Percentiles rank a stretch among this genome's conserved stretches.
phyloP scores from a whole-genome alignment of 2,888 invertebrate species.

The Drosophila subsilvestris region DNA sequence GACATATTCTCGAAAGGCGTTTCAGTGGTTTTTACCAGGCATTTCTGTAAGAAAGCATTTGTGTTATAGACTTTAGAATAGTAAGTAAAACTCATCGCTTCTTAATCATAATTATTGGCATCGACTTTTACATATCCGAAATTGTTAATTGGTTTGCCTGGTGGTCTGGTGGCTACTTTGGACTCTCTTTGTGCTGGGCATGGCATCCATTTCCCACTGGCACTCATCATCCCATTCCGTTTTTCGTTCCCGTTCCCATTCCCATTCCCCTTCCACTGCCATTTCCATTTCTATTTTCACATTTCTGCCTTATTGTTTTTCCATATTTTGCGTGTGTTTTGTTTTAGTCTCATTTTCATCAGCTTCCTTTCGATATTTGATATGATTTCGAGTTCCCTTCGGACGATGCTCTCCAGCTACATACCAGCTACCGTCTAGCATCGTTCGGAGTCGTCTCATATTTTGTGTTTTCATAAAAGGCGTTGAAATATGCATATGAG shows the following conservation, averaged over 20 bases:
- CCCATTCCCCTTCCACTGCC: background rate
- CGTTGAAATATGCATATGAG: conserved; percentile 60
- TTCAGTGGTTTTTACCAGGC: background rate
- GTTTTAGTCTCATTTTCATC: conserved; percentile 49
- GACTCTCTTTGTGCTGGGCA: conserved; percentile 9
- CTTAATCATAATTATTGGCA: background rate
- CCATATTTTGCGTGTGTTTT: conserved; percentile 44
- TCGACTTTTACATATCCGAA: background rate
- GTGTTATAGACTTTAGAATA: too few species aligned
- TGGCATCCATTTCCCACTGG: background rate
- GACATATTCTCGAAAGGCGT: background rate
- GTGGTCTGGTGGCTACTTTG: conserved; percentile 13
- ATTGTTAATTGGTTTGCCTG: conserved; percentile 10
- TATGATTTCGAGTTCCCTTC: conserved; percentile 49
- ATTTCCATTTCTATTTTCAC: conserved; percentile 41
- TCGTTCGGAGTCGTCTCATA: conserved; percentile 25
- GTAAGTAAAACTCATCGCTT: too few species aligned
- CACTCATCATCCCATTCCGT: conserved; percentile 11
- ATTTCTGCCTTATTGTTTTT: conserved; percentile 38
- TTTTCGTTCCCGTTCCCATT: conserved; percentile 4
- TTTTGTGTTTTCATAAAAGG: conserved; percentile 49
- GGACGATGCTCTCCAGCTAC: conserved; percentile 15
- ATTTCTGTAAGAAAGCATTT: background rate
- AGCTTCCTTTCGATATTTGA: conserved; percentile 51
- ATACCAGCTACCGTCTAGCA: background rate